Evolutionary conservation across 2,113 vertebrate genomes (phyloP).

Genomic region (Ammospiza nelsoni): DNA sequence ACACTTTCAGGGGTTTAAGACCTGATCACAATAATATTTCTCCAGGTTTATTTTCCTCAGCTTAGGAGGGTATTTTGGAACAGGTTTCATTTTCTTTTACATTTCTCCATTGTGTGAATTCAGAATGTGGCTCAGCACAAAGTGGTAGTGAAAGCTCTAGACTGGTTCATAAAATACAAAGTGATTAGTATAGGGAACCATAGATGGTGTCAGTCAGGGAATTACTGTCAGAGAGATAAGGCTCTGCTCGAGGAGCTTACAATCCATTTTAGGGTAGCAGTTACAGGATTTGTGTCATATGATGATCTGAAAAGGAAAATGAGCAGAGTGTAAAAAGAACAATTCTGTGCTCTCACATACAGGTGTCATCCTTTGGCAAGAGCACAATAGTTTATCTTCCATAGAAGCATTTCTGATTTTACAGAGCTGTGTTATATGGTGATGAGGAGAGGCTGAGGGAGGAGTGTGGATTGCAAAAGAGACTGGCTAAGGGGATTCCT

Average conservation of each 20-base stretch:
- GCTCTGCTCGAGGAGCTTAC: neutral
- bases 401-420: neutral
- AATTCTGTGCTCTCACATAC: neutral
- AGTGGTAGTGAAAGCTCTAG: neutral
- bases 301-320: neutral
- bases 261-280: neutral
- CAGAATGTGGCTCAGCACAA: neutral
- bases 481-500: neutral
- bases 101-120: fast-evolving
- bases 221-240: neutral
- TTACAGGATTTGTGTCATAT: neutral
- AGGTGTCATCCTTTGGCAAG: neutral
- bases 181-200: neutral
- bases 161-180: neutral
- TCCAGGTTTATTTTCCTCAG: neutral
- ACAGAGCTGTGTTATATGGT: neutral
- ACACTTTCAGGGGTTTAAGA: neutral
- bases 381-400: neutral
- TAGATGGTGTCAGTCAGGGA: neutral
- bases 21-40: neutral
- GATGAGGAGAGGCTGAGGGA: neutral
- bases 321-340: neutral
- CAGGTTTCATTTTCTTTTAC: neutral
- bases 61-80: neutral
- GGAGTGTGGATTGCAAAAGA: neutral